phyloP scores from a whole-genome alignment of 2,888 invertebrate species.

The Agrotis ipsilon region DNA sequence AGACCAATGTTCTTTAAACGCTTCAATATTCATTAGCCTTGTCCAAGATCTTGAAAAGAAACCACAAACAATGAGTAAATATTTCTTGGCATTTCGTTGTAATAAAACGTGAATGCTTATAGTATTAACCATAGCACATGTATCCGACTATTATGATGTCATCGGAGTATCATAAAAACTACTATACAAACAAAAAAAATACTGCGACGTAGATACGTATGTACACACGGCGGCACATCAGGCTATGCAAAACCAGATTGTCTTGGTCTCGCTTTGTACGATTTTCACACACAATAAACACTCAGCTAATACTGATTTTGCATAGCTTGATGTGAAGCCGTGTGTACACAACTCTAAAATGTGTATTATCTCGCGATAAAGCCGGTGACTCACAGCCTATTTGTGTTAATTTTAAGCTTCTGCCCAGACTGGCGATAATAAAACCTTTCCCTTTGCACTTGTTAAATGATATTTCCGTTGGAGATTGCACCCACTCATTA shows the following conservation, averaged over 20 bases:
- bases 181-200: conserved; percentile 17
- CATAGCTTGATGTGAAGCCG: too few species aligned
- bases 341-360: conserved; percentile 12
- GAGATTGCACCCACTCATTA: conserved; percentile 59
- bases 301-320: too few species aligned
- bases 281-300: too few species aligned
- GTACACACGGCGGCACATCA: too few species aligned
- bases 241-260: too few species aligned
- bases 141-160: conserved; percentile 23
- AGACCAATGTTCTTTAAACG: background rate
- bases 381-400: conserved; percentile 42
- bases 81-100: background rate
- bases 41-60: conserved; percentile 24
- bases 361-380: conserved; percentile 40
- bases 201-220: conserved; percentile 1
- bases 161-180: conserved; percentile 27
- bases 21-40: conserved; percentile 14
- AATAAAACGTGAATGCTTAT: conserved; percentile 1
- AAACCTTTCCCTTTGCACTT: conserved; percentile 63
- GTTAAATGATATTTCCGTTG: conserved; percentile 74
- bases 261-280: too few species aligned
- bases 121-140: background rate
- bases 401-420: conserved; percentile 44
- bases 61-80: background rate
- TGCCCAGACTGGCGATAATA: conserved; percentile 43